Base-by-base conservation (phyloP, 2,797 vertebrate genomes). In the Micropoecilia bifurca region DNA sequence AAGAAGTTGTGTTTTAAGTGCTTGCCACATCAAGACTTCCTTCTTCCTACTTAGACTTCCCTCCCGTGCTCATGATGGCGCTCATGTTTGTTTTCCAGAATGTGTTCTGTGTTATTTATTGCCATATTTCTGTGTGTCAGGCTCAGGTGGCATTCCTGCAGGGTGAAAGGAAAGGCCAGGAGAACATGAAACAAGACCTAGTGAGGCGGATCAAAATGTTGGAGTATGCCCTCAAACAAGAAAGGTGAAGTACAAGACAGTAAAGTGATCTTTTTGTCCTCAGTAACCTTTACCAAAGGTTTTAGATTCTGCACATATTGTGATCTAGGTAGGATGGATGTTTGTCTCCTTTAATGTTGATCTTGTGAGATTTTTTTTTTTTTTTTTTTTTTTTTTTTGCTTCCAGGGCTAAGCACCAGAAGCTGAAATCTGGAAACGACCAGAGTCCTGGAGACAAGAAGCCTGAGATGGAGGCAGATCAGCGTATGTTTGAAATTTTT, bases 341-440 rank as follows among this genome's bases (percentile, higher is more conserved):
- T 73, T 48, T 25, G 47, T 75, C 6, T 25, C 1, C 63, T 71
- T 39, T 12, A 46, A 71, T 59, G 4, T 76, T 75, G 36, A 77
- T 84, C 84, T 87, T 84, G 6, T 89, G 84, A 86, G 88, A 2
- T 14, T 85, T 81, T 1, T 39, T 80, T 71, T 74, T 33, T 18
- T 22, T 8, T 9, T 53, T 14, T 85, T 81, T 1, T 39, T 80
- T 71, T 74, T 33, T 18, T 22, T 8, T 9, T 53, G 22, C 82
- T n/a, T 83, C 77, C 90, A 98, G 97, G 93, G 92, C 97, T 33
- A 98, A 98, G 82, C 97, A 98, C 74, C 97, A 98, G 93, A 98
- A 98, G 82, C 91, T 98, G 90, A 98, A 98, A 90, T 96, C 96
- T 0, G 97, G 97, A 80, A 96, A 94, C 0, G 97, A 98, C 75